phyloP scores from a whole-genome alignment of 2,113 vertebrate genomes.

The Perca flavescens region DNA sequence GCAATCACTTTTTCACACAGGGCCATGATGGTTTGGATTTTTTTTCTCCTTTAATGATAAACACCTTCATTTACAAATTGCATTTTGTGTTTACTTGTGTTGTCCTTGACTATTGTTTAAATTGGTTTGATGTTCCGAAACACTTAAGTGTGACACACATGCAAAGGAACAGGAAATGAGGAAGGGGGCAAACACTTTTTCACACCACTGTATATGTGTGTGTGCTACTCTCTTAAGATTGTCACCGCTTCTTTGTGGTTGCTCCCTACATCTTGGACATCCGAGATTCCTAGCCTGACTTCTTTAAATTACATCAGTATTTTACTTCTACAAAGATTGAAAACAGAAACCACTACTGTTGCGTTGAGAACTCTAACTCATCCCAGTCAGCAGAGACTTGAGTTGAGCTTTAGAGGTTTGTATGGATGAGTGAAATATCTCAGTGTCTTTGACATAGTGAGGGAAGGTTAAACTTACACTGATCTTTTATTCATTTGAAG shows the following conservation, averaged over 20 bases:
- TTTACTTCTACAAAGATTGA: slow-evolving; percentile 23
- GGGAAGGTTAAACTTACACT: slow-evolving; percentile 28
- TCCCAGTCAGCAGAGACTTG: slow-evolving; percentile 5
- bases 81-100: no score
- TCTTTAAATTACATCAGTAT: slow-evolving; percentile 13
- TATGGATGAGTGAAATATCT: slow-evolving; percentile 3
- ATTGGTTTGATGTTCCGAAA: no score
- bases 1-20: no score
- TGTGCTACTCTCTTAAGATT: background rate
- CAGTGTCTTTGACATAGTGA: slow-evolving; percentile 3
- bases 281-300: slow-evolving; percentile 25
- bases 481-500: slow-evolving; percentile 45
- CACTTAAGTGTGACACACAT: no score
- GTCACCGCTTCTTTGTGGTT: slow-evolving; percentile 21
- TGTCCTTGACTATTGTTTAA: no score
- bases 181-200: no score
- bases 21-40: no score
- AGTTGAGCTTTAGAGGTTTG: slow-evolving; percentile 23
- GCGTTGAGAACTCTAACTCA: background rate
- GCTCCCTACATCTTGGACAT: slow-evolving; percentile 27
- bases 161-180: no score
- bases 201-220: no score
- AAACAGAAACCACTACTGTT: slow-evolving; percentile 15
- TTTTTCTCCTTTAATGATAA: no score
- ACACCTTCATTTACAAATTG: no score